phyloP scores from a whole-genome alignment of 2,888 invertebrate species.

The Drosophila hamatofila region DNA sequence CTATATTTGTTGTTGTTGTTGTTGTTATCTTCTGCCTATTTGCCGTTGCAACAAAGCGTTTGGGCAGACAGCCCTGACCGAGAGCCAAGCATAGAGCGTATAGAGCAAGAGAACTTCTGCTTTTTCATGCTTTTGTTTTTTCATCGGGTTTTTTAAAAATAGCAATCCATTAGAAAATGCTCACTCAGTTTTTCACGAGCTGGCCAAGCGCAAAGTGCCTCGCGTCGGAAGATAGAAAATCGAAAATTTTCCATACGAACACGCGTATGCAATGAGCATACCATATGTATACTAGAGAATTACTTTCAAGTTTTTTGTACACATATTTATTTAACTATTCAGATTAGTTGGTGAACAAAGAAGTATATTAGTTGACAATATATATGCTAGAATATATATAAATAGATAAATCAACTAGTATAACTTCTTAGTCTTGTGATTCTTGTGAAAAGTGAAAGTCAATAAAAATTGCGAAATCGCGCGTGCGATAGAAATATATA shows the following conservation, averaged over 20 bases:
- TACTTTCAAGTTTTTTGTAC: conserved; percentile 19
- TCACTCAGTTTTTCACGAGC: conserved; percentile 84
- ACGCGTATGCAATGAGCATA: conserved; percentile 41
- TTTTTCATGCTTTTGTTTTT: background rate
- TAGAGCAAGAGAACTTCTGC: conserved; percentile 7
- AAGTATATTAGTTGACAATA: conserved; percentile 20
- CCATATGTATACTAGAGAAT: conserved; percentile 48
- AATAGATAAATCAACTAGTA: background rate
- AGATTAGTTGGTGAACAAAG: conserved; percentile 5
- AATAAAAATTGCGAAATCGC: conserved; percentile 77
- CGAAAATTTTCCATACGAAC: conserved; percentile 45
- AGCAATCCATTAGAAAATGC: conserved; percentile 64
- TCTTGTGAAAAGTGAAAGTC: conserved; percentile 59
- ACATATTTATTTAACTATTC: conserved; percentile 9
- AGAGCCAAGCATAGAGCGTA: conserved; percentile 16
- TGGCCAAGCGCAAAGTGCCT: conserved; percentile 81
- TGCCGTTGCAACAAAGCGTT: conserved; percentile 27
- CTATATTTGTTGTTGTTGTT: too few relatives aligned
- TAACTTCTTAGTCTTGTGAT: conserved; percentile 12
- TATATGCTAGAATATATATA: conserved; percentile 9
- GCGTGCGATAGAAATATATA: conserved; percentile 53
- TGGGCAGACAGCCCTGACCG: conserved; percentile 19
- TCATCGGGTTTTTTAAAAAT: conserved; percentile 80
- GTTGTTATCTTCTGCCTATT: background rate
- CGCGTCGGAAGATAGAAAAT: conserved; percentile 52